phyloP scores from a whole-genome alignment of 1,140 invertebrate genomes.

The Hesperophylax magnus region DNA sequence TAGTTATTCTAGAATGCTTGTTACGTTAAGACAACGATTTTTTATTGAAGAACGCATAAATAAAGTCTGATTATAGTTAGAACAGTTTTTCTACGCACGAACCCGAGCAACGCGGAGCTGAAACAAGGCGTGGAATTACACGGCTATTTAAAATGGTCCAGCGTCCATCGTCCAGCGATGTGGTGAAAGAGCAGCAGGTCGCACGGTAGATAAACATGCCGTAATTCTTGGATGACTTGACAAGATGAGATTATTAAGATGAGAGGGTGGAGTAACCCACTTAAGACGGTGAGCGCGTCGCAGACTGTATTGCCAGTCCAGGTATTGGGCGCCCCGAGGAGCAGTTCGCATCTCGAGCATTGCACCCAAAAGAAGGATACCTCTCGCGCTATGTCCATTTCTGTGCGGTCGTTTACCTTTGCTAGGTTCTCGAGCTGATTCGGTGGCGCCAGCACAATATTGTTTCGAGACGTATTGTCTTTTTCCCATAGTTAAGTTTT shows the following conservation, averaged over 20 bases:
- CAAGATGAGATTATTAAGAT: slow-evolving; percentile 40
- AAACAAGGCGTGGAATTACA: slow-evolving; percentile 25
- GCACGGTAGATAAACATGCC: slow-evolving; percentile 32
- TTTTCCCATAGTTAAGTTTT: slow-evolving; percentile 25
- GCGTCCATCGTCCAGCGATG: neutral
- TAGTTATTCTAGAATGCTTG: too few species aligned
- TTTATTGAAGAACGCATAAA: too few species aligned
- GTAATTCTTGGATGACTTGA: slow-evolving; percentile 51
- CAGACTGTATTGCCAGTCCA: neutral
- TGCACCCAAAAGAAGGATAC: neutral
- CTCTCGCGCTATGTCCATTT: neutral
- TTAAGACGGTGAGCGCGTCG: slow-evolving; percentile 38
- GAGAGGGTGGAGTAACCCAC: slow-evolving; percentile 46
- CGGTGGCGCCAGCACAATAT: slow-evolving; percentile 5
- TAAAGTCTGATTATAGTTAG: too few species aligned
- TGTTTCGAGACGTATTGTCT: slow-evolving; percentile 22
- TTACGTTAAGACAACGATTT: too few species aligned
- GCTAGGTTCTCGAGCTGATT: neutral
- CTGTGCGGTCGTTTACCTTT: slow-evolving; percentile 20
- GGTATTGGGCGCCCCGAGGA: neutral
- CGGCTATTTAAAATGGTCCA: slow-evolving; percentile 13
- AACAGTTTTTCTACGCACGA: too few species aligned
- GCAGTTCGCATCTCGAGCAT: neutral
- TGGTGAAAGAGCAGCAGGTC: slow-evolving; percentile 6
- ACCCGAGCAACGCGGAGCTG: neutral